Percentiles rank a stretch among this genome's conserved stretches.
Conservation (phyloP, 2,113 vertebrate species). For the Aphyosemion australe region DNA sequence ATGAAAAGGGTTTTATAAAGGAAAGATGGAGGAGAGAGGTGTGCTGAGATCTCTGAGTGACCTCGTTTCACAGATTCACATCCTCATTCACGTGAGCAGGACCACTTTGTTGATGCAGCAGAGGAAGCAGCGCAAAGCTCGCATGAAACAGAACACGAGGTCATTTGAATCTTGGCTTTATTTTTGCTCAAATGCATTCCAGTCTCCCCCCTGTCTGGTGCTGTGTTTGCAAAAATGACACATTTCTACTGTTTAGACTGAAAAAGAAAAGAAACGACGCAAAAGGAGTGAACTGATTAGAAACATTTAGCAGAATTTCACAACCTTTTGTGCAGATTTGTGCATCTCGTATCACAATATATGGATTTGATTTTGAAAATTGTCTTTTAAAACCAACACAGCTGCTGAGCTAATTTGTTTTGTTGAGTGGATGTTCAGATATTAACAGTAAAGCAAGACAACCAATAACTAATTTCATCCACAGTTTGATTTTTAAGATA, state of each 20-base stretch:
- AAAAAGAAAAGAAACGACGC: background rate
- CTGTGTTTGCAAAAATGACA: background rate
- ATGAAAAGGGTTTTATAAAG: background rate
- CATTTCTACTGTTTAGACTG: background rate
- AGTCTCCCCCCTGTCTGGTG: background rate
- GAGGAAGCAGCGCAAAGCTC: background rate
- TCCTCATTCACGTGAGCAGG: background rate
- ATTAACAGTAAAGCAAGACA: too few relatives aligned
- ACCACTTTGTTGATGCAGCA: background rate
- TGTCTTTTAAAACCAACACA: background rate
- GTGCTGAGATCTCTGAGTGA: background rate
- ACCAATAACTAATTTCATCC: background rate
- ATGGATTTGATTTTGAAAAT: background rate
- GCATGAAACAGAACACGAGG: background rate
- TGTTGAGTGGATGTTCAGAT: background rate
- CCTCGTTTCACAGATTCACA: background rate
- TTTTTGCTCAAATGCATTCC: background rate
- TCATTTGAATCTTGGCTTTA: background rate
- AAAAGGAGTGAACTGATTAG: rapidly evolving
- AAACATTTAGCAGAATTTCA: background rate
- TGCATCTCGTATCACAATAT: background rate
- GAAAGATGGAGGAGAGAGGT: background rate
- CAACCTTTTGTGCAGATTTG: background rate
- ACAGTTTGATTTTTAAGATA: too few relatives aligned
- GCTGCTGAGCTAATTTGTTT: background rate